Conservation (phyloP, 2,888 invertebrate genomes). For the Pachliopta kotzebuea region DNA sequence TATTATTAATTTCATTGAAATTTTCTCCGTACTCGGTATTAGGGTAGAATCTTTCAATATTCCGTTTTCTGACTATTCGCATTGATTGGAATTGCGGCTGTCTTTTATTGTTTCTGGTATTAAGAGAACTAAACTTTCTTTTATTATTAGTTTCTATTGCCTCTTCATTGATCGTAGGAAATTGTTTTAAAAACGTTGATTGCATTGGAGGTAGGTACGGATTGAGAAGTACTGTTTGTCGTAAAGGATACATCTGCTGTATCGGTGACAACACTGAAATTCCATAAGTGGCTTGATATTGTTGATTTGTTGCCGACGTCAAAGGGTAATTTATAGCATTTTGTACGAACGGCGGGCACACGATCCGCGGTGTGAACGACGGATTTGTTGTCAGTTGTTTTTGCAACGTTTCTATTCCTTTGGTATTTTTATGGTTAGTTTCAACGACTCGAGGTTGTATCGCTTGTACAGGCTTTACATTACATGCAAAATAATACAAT, state of each 20-base stretch:
- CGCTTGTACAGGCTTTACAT: slow-evolving; percentile 76
- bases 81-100: slow-evolving; percentile 73
- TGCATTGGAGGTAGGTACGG: slow-evolving; percentile 71
- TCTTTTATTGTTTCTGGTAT: slow-evolving; percentile 60
- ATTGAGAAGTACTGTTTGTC: slow-evolving; percentile 67
- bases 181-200: slow-evolving; percentile 64
- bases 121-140: slow-evolving; percentile 70
- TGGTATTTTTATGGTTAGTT: slow-evolving; percentile 56
- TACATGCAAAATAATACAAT: slow-evolving; percentile 34
- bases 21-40: slow-evolving; percentile 74
- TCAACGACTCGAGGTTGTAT: slow-evolving; percentile 78
- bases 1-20: slow-evolving; percentile 73
- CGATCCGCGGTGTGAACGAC: slow-evolving; percentile 70
- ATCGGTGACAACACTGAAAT: slow-evolving; percentile 69
- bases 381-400: slow-evolving; percentile 75
- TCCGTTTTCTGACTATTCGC: slow-evolving; percentile 68
- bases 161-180: slow-evolving; percentile 68
- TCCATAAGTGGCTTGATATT: slow-evolving; percentile 53
- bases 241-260: slow-evolving; percentile 71
- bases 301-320: slow-evolving; percentile 45
- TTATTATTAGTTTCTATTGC: slow-evolving; percentile 47
- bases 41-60: slow-evolving; percentile 74
- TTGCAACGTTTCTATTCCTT: slow-evolving; percentile 66
- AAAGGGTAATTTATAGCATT: slow-evolving; percentile 57
- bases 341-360: slow-evolving; percentile 72